phyloP scores from a whole-genome alignment of 2,113 vertebrate genomes.

The human (Homo sapiens) region DNA sequence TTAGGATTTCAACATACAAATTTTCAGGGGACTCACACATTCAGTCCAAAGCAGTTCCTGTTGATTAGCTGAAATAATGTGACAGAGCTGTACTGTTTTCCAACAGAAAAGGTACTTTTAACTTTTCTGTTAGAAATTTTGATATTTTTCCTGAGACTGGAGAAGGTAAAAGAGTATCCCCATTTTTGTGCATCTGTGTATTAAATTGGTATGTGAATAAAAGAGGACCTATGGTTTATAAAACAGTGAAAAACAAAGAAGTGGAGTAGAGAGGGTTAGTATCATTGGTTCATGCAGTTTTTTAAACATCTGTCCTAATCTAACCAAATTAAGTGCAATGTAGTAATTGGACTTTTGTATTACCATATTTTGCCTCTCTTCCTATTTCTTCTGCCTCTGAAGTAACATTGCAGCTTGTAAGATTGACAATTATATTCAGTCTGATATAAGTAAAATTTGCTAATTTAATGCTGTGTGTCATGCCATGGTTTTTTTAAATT shows the following conservation, averaged over 20 bases:
- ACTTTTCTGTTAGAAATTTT: background rate
- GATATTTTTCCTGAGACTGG: conserved; percentile 4
- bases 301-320: background rate
- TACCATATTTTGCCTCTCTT: background rate
- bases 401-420: background rate
- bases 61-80: background rate
- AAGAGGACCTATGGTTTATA: conserved; percentile 9
- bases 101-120: conserved; percentile 26
- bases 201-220: conserved; percentile 34
- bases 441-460: background rate
- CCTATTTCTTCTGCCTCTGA: conserved; percentile 3
- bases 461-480: background rate
- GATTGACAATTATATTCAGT: background rate
- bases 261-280: background rate
- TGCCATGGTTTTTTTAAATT: background rate
- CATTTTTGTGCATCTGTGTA: conserved; percentile 6
- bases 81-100: background rate
- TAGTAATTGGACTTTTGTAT: background rate
- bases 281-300: background rate
- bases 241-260: conserved; percentile 3
- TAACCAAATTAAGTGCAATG: background rate
- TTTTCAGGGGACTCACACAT: background rate
- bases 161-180: background rate
- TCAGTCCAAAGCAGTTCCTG: background rate
- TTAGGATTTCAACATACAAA: background rate